Evolutionary conservation across 30 jellyfish, hydroid and myxozoan species (phyloP).

Genomic region (Rhopilema esculentum): DNA sequence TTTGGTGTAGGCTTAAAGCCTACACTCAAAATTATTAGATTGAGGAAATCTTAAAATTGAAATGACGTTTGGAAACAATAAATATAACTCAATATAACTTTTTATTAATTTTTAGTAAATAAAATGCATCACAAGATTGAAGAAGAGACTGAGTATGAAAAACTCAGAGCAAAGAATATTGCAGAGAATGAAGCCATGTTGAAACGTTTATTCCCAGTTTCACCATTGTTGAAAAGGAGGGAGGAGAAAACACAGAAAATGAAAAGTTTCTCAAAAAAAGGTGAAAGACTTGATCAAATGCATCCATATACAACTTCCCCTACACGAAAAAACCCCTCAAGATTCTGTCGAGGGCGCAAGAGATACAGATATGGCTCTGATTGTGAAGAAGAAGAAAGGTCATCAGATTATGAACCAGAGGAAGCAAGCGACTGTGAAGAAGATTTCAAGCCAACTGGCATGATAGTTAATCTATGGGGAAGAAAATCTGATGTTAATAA

Average conservation of each 20-base stretch:
- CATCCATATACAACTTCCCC: constrained; percentile 29
- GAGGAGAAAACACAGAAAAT: background rate
- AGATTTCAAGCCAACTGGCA: constrained; percentile 7
- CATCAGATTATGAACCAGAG: constrained; percentile 32
- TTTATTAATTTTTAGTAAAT: background rate
- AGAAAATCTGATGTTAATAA: background rate
- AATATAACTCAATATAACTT: background rate
- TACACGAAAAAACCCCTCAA: constrained; percentile 57
- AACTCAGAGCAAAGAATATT: constrained; percentile 57
- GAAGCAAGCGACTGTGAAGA: constrained; percentile 20
- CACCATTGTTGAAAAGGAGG: constrained; percentile 3
- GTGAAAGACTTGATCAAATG: background rate
- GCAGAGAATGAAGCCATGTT: constrained; percentile 76
- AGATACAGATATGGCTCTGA: constrained; percentile 31
- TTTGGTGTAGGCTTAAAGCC: too few species aligned
- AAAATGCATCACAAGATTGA: background rate
- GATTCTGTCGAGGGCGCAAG: constrained; percentile 53
- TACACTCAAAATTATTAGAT: too few species aligned
- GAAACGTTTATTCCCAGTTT: constrained; percentile 84
- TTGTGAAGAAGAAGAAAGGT: constrained; percentile 52
- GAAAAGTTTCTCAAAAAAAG: background rate
- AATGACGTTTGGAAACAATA: too few species aligned
- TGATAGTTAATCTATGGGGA: constrained; percentile 64
- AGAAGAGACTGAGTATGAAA: constrained; percentile 70
- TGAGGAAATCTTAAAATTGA: too few species aligned